These are phyloP conservation scores for Hemiprocne comata DNA, from an alignment of 2,113 vertebrate genomes.

Conservation along the genomic window DNA sequence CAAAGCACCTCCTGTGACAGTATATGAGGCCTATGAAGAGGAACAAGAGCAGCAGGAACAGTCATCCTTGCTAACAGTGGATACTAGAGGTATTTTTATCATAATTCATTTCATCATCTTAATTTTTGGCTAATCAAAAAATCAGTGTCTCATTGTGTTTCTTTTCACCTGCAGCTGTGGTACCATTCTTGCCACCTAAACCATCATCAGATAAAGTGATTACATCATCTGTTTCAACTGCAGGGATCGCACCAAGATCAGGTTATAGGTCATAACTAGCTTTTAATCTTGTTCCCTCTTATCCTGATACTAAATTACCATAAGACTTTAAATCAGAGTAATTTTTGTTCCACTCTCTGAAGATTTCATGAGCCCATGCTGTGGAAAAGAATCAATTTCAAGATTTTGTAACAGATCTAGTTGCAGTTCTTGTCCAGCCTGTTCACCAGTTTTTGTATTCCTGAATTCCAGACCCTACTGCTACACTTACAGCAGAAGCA, in stretches of 20 bases:
- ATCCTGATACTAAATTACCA: not conserved
- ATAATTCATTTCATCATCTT: not conserved
- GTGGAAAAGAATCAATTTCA: not conserved
- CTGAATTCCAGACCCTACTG: not conserved
- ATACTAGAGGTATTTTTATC: slow-evolving; percentile 47
- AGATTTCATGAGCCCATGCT: not conserved
- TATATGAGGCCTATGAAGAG: slow-evolving; percentile 38
- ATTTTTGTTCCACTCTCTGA: not conserved
- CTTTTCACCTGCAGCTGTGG: slow-evolving; percentile 12
- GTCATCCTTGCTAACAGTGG: not conserved
- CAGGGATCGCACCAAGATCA: not conserved
- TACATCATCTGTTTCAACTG: slow-evolving; percentile 35
- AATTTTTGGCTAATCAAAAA: slow-evolving; percentile 24
- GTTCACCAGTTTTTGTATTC: not conserved
- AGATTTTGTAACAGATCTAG: not conserved
- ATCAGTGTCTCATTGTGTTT: not conserved
- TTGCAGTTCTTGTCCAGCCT: not conserved
- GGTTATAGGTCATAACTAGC: not conserved
- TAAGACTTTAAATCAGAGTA: not conserved
- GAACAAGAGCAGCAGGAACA: not conserved
- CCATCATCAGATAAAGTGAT: slow-evolving; percentile 39
- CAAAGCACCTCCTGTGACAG: slow-evolving; percentile 1
- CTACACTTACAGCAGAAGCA: not conserved
- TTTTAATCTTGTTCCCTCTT: not conserved
- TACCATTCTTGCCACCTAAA: slow-evolving; percentile 35